Percentiles rank a stretch among this genome's conserved stretches.
phyloP scores from a whole-genome alignment of 92 coral and sea anemone species.

The Phenganax subtilis region DNA sequence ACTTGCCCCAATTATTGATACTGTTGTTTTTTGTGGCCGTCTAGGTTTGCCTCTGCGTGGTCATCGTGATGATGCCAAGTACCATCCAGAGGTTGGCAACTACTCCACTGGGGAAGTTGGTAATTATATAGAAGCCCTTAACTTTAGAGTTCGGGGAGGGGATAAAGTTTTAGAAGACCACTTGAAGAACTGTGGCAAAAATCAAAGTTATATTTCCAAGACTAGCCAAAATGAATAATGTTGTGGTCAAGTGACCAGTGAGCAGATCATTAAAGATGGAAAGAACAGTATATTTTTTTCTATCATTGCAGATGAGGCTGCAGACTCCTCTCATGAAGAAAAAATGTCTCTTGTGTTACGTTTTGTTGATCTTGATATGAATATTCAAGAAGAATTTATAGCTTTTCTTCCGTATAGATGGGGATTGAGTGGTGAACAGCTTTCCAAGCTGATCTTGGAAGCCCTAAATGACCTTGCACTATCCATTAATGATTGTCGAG shows the following conservation, averaged over 20 bases:
- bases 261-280: background rate
- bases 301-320: background rate
- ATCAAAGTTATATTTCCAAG: background rate
- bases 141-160: background rate
- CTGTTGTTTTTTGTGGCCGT: background rate
- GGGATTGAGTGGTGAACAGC: background rate
- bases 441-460: background rate
- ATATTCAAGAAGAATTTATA: too few relatives aligned
- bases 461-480: background rate
- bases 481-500: conserved; percentile 10
- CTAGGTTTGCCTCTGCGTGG: conserved; percentile 2
- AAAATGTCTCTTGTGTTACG: too few relatives aligned
- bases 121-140: background rate
- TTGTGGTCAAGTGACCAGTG: background rate
- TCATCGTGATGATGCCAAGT: conserved; percentile 2
- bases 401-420: background rate
- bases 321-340: too few relatives aligned
- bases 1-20: too few relatives aligned
- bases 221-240: background rate
- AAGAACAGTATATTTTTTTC: background rate
- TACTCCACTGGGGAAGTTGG: conserved; percentile 8
- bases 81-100: background rate
- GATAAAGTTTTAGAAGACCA: background rate
- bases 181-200: background rate
- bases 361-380: too few relatives aligned